Evolutionary conservation across 2,888 invertebrate species (phyloP).

Genomic region (Clostera curtula): DNA sequence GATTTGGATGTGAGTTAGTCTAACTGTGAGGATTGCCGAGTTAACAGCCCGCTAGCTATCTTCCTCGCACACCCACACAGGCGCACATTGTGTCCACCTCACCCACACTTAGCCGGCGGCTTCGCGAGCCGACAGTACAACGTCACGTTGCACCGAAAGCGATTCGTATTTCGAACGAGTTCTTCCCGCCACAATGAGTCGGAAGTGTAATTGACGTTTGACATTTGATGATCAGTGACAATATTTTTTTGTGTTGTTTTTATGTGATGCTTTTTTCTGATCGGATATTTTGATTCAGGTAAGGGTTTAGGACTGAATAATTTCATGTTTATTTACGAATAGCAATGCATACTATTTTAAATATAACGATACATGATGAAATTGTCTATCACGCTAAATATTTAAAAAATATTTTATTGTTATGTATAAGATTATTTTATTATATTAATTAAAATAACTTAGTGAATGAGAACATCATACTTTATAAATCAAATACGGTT

Average conservation of each 20-base stretch:
- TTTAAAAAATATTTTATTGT: too few species aligned
- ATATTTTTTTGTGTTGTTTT: conserved; percentile 18
- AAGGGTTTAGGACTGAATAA: conserved; percentile 6
- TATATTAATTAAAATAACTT: too few species aligned
- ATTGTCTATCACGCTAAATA: too few species aligned
- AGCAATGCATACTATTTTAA: not conserved
- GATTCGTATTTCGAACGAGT: conserved; percentile 15
- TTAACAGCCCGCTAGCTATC: conserved; percentile 59
- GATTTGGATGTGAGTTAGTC: conserved; percentile 75
- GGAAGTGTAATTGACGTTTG: conserved; percentile 30
- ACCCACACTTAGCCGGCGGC: conserved; percentile 19
- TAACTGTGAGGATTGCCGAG: conserved; percentile 71
- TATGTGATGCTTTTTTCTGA: conserved; percentile 17
- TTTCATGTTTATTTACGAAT: conserved; percentile 3
- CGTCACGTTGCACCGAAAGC: conserved; percentile 20
- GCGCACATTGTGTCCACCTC: conserved; percentile 8
- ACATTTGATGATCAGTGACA: conserved; percentile 24
- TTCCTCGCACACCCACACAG: conserved; percentile 45
- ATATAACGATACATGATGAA: too few species aligned
- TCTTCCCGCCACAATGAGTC: conserved; percentile 26
- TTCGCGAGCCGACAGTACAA: conserved; percentile 26
- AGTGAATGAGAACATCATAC: too few species aligned
- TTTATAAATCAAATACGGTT: too few species aligned
- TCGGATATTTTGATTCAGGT: conserved; percentile 20
- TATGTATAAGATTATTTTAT: too few species aligned